phyloP scores from a whole-genome alignment of 2,888 invertebrate genomes.

The Pecten maximus region DNA sequence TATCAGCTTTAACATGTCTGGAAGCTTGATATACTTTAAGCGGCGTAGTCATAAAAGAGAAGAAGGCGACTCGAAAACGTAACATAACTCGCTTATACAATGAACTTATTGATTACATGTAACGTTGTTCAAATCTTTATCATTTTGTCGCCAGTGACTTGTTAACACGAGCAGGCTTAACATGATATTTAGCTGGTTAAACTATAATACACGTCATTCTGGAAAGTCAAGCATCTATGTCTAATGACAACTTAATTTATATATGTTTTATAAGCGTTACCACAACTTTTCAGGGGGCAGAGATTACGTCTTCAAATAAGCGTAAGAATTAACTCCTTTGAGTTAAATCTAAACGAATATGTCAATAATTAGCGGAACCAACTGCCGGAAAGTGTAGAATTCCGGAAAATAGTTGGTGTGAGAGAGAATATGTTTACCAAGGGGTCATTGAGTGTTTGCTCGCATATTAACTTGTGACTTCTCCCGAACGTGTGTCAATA shows the following conservation, averaged over 20 bases:
- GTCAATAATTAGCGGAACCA: conserved; percentile 26
- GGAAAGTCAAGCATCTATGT: not conserved
- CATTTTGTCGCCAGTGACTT: conserved; percentile 10
- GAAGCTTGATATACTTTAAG: not conserved
- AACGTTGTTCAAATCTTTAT: not conserved
- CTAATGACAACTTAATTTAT: not conserved
- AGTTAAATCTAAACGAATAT: conserved; percentile 1
- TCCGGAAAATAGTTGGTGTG: conserved; percentile 1
- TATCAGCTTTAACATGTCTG: not conserved
- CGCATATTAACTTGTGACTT: conserved; percentile 17
- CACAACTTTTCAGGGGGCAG: not conserved
- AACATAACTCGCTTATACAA: not conserved
- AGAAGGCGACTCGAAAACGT: not conserved
- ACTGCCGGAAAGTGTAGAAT: conserved; percentile 24
- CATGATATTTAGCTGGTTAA: not conserved
- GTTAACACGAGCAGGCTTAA: not conserved
- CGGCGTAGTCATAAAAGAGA: not conserved
- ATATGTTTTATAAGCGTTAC: not conserved
- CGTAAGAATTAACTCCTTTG: not conserved
- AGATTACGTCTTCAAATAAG: not conserved
- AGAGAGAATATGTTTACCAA: not conserved
- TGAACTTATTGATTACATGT: not conserved
- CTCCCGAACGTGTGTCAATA: not conserved
- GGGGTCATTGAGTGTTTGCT: not conserved
- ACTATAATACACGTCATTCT: not conserved